A percentile compares a stretch with the other conserved stretches of the same genome.
phyloP scores from a whole-genome alignment of 2,888 invertebrate genomes.

The Neoaliturus tenellus region DNA sequence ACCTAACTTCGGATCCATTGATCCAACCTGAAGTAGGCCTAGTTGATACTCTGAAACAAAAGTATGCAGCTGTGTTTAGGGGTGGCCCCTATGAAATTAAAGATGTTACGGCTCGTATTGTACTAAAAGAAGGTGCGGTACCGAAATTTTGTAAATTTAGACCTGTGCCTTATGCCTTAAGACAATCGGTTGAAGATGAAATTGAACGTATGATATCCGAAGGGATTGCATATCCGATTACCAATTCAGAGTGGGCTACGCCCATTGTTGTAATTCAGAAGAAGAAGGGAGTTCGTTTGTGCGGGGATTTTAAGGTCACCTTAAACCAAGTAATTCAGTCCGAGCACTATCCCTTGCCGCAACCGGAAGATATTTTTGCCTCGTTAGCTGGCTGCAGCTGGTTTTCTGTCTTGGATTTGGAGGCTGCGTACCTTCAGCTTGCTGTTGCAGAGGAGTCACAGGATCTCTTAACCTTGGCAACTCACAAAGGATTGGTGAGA shows the following conservation, averaged over 20 bases:
- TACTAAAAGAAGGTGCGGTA: conserved; percentile 28
- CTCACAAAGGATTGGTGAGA: conserved; percentile 63
- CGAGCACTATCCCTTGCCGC: conserved; percentile 68
- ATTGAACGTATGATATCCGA: not conserved
- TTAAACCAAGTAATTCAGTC: conserved; percentile 65
- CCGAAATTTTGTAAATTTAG: conserved; percentile 37
- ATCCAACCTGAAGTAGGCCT: not conserved
- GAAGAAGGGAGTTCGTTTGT: conserved; percentile 67
- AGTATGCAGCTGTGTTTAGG: not conserved
- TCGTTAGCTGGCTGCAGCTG: conserved; percentile 63
- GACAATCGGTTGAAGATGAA: not conserved
- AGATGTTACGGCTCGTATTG: conserved; percentile 27
- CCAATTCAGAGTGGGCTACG: conserved; percentile 65
- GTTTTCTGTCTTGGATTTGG: conserved; percentile 64
- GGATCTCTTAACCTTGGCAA: conserved; percentile 67
- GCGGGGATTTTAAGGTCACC: conserved; percentile 67
- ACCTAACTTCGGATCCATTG: too few species aligned
- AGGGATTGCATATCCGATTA: conserved; percentile 29
- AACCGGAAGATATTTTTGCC: conserved; percentile 68
- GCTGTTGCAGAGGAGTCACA: conserved; percentile 64
- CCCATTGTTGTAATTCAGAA: conserved; percentile 69
- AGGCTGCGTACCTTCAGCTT: conserved; percentile 68
- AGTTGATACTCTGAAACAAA: not conserved
- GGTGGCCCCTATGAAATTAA: not conserved
- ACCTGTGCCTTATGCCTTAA: conserved; percentile 32